These are phyloP conservation scores for Masnerella sp. DNA, from an alignment of 2,888 invertebrate species.

Conservation along the genomic window DNA sequence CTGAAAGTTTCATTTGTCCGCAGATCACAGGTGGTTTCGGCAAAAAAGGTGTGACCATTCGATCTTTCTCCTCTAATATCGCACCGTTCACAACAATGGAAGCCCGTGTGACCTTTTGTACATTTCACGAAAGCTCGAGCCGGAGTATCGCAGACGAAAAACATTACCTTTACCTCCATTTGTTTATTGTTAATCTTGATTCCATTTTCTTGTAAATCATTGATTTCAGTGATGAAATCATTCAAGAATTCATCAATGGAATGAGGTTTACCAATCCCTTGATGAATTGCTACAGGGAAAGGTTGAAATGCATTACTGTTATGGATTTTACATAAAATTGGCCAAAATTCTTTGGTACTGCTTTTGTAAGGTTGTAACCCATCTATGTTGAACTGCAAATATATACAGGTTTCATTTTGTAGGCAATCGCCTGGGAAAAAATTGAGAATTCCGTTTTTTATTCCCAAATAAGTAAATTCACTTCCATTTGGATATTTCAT, in stretches of 20 bases:
- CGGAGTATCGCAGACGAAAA: constrained; percentile 56
- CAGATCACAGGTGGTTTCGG: not conserved
- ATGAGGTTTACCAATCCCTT: constrained; percentile 54
- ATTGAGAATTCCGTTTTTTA: not conserved
- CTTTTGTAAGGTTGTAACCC: constrained; percentile 49
- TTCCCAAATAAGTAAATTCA: not conserved
- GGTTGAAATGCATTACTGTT: constrained; percentile 50
- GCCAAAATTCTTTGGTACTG: constrained; percentile 50
- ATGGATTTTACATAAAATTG: constrained; percentile 55
- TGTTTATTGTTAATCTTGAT: not conserved
- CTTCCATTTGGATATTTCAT: not conserved
- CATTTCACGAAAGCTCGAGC: constrained; percentile 22
- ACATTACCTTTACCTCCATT: not conserved
- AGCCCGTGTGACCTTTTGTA: constrained; percentile 12
- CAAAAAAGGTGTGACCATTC: not conserved
- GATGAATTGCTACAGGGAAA: constrained; percentile 54
- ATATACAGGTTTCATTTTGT: constrained; percentile 1
- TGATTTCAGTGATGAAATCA: constrained; percentile 58
- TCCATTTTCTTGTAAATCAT: constrained; percentile 13
- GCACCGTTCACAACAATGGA: not conserved
- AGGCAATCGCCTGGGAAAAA: not conserved
- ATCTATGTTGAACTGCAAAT: constrained; percentile 57
- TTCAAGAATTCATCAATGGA: constrained; percentile 29
- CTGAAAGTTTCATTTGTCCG: not conserved
- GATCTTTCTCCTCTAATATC: not conserved